Base-by-base conservation (phyloP, 2,113 vertebrate genomes). In the Caracal caracal region DNA sequence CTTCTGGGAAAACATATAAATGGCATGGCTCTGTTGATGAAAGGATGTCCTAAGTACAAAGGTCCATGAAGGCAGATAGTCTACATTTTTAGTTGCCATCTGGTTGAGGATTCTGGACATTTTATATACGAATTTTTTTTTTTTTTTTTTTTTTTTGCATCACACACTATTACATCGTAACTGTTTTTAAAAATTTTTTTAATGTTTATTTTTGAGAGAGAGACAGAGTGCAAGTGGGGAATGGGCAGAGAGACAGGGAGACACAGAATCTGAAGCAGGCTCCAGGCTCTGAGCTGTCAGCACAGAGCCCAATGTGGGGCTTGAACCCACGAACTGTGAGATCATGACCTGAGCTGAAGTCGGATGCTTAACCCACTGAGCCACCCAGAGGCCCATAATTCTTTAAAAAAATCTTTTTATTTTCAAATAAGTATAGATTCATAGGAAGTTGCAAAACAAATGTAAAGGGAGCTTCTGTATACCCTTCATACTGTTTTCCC, bases 1-100 rank as follows among this genome's bases (percentile, higher is more conserved):
- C 56, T 61, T 96, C 47, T 81, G 22, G 65, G 80, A 73, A 97
- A 94, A 86, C n/a, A 93, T 61, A 89, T 61, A 73, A 89, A 33
- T 56, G 84, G 30, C 76, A 61, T 19, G 16, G 22, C 70, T 76
- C 56, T 93, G 43, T 19, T 61, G 40, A 56, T 94, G 66, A 86
- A 88, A 85, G 76, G 37, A 61, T 33, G 49, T 68, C 49, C 22
- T 11, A 88, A 88, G 33, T n/a, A 88, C 28, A 75, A 65, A 82
- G 13, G 10, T 94, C 17, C 76, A 73, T 51, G 33, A 37, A 81
- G 12, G 13, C 33, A 80, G 24, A 49, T 49, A 33, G 63, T 24
- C 76, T 28, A 65, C 28, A 65, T 16, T 68, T 87, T 70, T 85
- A 59, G 49, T 5, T 59, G 71, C 61, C 40, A 56, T 35, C 30